Evolutionary conservation across 2,113 vertebrate genomes (phyloP).

Genomic region (Heterocephalus glaber): DNA sequence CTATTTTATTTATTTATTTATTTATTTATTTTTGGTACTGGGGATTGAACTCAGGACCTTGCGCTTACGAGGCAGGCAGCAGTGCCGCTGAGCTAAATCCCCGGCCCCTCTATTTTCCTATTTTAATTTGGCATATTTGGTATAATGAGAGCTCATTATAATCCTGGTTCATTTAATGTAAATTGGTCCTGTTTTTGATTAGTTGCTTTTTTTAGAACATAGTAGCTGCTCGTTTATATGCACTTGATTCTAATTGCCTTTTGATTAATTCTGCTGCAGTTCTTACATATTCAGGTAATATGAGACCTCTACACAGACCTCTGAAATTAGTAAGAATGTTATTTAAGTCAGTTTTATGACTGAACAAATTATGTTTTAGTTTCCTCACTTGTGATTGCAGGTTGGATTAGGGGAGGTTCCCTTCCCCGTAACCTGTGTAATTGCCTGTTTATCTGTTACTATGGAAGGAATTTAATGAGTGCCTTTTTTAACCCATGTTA

Average conservation of each 20-base stretch:
- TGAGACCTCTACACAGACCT: not conserved
- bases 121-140: slow-evolving; percentile 8
- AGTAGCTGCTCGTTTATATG: not conserved
- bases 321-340: slow-evolving; percentile 4
- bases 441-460: slow-evolving; percentile 29
- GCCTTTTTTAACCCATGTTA: not conserved
- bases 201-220: slow-evolving; percentile 38
- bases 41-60: too few relatives aligned
- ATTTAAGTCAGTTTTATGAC: slow-evolving; percentile 19
- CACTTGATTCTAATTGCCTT: slow-evolving; percentile 1
- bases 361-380: slow-evolving; percentile 15
- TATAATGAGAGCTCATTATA: slow-evolving; percentile 45
- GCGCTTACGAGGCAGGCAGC: too few relatives aligned
- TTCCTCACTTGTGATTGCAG: slow-evolving; percentile 35
- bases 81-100: too few relatives aligned
- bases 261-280: not conserved
- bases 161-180: slow-evolving; percentile 5
- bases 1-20: too few relatives aligned
- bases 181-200: slow-evolving; percentile 13
- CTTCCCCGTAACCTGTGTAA: not conserved
- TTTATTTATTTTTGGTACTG: too few relatives aligned
- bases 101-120: too few relatives aligned
- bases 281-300: slow-evolving; percentile 27
- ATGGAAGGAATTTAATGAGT: not conserved
- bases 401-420: not conserved